Evolutionary conservation across 2,888 invertebrate genomes (phyloP).

Genomic region (Dryobotodes eremita): DNA sequence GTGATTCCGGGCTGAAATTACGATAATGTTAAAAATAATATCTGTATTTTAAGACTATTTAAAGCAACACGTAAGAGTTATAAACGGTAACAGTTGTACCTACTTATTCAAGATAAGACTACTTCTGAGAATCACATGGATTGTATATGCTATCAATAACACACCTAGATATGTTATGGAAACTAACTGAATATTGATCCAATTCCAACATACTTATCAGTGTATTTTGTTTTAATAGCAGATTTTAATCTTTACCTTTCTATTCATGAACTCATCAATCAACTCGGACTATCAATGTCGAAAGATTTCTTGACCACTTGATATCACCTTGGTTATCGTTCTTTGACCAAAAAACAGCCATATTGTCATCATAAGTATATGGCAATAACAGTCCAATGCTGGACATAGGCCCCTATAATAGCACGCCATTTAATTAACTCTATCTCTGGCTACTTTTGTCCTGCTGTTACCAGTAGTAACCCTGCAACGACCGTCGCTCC

Average conservation of each 20-base stretch:
- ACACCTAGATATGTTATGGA: background rate
- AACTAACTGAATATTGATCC: background rate
- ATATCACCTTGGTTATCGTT: conserved; percentile 7
- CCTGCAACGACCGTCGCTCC: background rate
- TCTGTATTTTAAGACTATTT: background rate
- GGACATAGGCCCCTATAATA: too few species aligned
- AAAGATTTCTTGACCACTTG: background rate
- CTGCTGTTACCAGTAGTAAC: background rate
- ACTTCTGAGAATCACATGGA: background rate
- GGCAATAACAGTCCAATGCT: background rate
- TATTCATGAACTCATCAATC: background rate
- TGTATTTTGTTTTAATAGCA: background rate
- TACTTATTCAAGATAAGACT: background rate
- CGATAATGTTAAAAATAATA: background rate
- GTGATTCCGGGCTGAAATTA: background rate
- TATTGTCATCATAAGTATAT: background rate
- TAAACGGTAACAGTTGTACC: background rate
- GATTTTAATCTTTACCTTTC: background rate
- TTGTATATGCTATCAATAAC: background rate
- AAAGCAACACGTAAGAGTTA: background rate
- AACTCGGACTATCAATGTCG: background rate
- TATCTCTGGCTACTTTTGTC: background rate
- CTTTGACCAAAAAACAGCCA: background rate
- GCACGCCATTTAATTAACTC: background rate
- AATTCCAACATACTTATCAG: background rate